Base-by-base conservation (phyloP, 1,140 invertebrate species). In the Drosophila pseudoobscura region DNA sequence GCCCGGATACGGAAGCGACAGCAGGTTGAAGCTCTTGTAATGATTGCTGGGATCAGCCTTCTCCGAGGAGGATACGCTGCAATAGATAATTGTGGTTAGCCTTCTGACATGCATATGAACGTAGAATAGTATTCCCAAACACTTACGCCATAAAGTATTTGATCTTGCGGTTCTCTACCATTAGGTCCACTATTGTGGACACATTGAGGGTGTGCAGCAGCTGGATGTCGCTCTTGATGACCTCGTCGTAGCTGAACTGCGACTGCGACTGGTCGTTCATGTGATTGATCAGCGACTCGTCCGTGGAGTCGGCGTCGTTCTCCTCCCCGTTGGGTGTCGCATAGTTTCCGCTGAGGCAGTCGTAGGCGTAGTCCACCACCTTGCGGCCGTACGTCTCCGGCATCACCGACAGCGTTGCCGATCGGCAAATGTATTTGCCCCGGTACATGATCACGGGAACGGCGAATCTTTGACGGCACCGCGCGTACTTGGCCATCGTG, bases 131-230 rank as follows among this genome's bases (percentile, higher is more conserved):
- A 7, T 8, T 31, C 7, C 7, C 29, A 8, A 31, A 7, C 29
- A 31, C 95, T 95, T 93, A 97, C 96, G 96, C 94, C 90, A 97
- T 92, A 56, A 95, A 95, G 93, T 95, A 97, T 92, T 97, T 97
- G 11, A 96, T 95, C 93, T 97, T 97, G 75, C 96, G 96, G 89
- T 96, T 96, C 91, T 97, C 96, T 2, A 97, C 96, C 96, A 97
- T 97, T 41, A 97, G 94, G 91, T 97, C 96, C 70, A 96, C 94
- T 63, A 97, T 97, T 45, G 95, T 95, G 57, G 93, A 93, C 26
- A 97, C 95, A 75, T 95, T 95, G 24, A 96, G 93, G 3, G 93
- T 92, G 90, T 96, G 96, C 3, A 97, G 90, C 35, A 97, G 90
- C 52, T 94, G 94, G 45, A 96, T 96, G 83, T 97, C 96, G 74